A percentile compares a stretch with the other conserved stretches of the same genome.
phyloP scores from a whole-genome alignment of 1,140 invertebrate genomes.

The Pissodes strobi region DNA sequence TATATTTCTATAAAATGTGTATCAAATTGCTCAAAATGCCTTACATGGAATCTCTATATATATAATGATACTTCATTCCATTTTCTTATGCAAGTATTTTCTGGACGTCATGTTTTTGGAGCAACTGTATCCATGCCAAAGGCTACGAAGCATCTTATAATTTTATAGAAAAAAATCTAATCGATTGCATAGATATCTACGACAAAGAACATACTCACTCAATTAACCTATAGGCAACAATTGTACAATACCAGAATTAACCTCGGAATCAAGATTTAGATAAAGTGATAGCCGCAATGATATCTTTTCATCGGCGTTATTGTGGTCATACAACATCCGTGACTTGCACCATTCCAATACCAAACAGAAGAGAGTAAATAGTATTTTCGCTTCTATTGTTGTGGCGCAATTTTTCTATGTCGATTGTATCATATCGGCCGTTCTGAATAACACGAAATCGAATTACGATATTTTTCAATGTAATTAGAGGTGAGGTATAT shows the following conservation, averaged over 20 bases:
- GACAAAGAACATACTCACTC: slow-evolving; percentile 6
- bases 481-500: slow-evolving; percentile 18
- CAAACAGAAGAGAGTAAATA: slow-evolving; percentile 30
- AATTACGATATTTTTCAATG: slow-evolving; percentile 13
- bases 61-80: too few relatives aligned
- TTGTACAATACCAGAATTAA: slow-evolving; percentile 27
- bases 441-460: slow-evolving; percentile 13
- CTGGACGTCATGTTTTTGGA: too few relatives aligned
- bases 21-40: too few relatives aligned
- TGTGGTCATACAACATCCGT: slow-evolving; percentile 11
- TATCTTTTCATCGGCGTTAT: slow-evolving; percentile 26
- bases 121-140: too few relatives aligned
- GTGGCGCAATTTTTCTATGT: slow-evolving; percentile 19
- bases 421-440: slow-evolving; percentile 14
- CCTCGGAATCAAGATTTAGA: slow-evolving; percentile 24
- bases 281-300: slow-evolving; percentile 13
- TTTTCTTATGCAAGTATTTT: too few relatives aligned
- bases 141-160: too few relatives aligned
- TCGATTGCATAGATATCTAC: not conserved
- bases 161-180: not conserved
- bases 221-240: slow-evolving; percentile 25
- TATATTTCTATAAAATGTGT: too few relatives aligned
- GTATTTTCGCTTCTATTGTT: slow-evolving; percentile 13
- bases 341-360: slow-evolving; percentile 16
- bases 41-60: too few relatives aligned